Evolutionary conservation across 53 echinoderm and acorn worm species (phyloP).

Genomic region (Crossaster papposus): DNA sequence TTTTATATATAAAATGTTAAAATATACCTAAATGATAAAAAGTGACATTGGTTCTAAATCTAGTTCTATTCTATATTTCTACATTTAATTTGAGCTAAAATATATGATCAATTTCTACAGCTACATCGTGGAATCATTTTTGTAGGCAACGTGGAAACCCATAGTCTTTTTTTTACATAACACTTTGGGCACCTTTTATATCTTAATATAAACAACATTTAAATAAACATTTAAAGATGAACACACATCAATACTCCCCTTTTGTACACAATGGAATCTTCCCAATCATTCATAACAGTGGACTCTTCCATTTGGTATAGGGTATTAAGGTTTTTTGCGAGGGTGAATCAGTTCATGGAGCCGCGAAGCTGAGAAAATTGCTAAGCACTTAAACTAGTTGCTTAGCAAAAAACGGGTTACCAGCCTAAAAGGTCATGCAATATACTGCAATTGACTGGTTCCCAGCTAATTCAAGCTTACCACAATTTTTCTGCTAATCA

Average conservation of each 20-base stretch:
- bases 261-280: slow-evolving; percentile 42
- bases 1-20: slow-evolving; percentile 62
- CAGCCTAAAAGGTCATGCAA: not conserved
- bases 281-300: not conserved
- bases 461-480: too few species aligned
- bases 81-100: slow-evolving; percentile 6
- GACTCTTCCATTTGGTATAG: not conserved
- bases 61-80: slow-evolving; percentile 32
- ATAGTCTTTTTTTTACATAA: slow-evolving; percentile 40
- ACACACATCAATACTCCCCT: slow-evolving; percentile 26
- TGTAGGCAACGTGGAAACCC: slow-evolving; percentile 62
- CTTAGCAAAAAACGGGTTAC: not conserved
- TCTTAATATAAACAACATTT: slow-evolving; percentile 1
- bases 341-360: slow-evolving; percentile 7
- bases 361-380: not conserved
- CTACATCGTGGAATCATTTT: slow-evolving; percentile 62
- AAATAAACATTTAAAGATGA: slow-evolving; percentile 23
- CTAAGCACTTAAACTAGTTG: too few species aligned
- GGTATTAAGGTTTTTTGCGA: not conserved
- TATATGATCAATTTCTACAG: not conserved
- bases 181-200: slow-evolving; percentile 60
- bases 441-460: slow-evolving; percentile 17
- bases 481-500: too few species aligned
- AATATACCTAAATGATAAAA: slow-evolving; percentile 57
- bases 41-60: slow-evolving; percentile 37